Evolutionary conservation across 2,888 invertebrate species (phyloP), one percentile per base, ranked within the genome.

Genomic region (Drosophila buzzatii): DNA sequence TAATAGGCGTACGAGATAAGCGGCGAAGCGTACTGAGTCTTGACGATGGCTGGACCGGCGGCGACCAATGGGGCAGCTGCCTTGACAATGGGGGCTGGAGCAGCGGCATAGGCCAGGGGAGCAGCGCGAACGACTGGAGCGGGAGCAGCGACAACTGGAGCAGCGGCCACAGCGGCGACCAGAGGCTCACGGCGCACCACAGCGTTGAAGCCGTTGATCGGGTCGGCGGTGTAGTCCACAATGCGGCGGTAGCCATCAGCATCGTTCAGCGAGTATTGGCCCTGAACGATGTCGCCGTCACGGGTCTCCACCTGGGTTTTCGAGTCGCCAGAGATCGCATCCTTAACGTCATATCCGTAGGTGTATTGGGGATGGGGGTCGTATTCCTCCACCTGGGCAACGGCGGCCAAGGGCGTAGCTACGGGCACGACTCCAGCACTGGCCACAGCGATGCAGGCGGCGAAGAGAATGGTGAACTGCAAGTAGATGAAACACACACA

Each of bases 321-420:
- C 3, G 92, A 92, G 60, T 93, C 93, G 39, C 93, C 93, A 12
- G 93, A 92, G 7, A 93, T 72, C 49, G 90, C 86, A 76, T 93
- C 93, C 77, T 93, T 92, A 27, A 93, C 91, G 65, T 93, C 93
- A 74, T 93, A 93, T 27, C 91, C 92, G 49, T 91, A 93, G 56
- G 90, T 91, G 81, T 93, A 93, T 75, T 93, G 92, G n/a, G 93
- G 93, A 83, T 93, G 91, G 49, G 92, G 92, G 70, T 93, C 93
- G 79, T 92, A 92, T 70, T 93, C 92, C 70, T 92, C 92, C 18
- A 91, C 81, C 61, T 86, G 84, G 37, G 91, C 92, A 18, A 87
- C 82, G 60, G 91, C 82, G 55, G 92, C 91, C 69, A 89, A 76
- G 23, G 91, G 91, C 2, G 85, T 76, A 59, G 89, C 90, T 41